Evolutionary conservation across 2,113 vertebrate species (phyloP), one percentile per base, ranked within the genome.

Genomic region (Cyphomyrus plagiostoma): DNA sequence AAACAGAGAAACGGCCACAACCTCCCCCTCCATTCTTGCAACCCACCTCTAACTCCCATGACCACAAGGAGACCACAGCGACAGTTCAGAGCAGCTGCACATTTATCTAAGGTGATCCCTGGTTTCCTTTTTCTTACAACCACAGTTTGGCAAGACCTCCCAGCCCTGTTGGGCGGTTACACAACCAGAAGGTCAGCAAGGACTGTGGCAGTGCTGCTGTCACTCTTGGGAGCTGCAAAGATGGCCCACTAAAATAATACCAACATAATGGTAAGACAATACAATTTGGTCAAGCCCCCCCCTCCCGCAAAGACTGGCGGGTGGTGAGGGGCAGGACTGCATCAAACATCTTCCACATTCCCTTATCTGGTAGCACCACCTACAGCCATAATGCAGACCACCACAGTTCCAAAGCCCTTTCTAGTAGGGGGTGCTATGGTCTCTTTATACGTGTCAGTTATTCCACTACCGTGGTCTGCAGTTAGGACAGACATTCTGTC

Each of bases 41-140:
- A 23, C 48, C 48, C 48, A 86, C 83, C 83, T 42, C 74, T 80
- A 80, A 80, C 74, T 80, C 74, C 83, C 83, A 48, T 86, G 46
- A 86, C 83, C 83, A 50, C 83, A 86, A 50, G 83, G 45, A 26
- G 48, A 26, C 83, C 83, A 26, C 83, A 86, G 83, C 45, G 2
- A 26, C 48, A 17, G 46, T n/a, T 50, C 46, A 23, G 23, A 86
- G 21, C 83, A 86, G 83, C 83, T 86, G 83, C 83, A 49, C 83
- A n/a, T 48, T 86, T 86, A 86, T 86, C 83, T 86, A 86, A 86
- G 83, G 83, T 86, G 46, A n/a, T 86, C 83, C 83, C 74, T 50
- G 21, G 45, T 86, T 86, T 86, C 83, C 83, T 86, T 50, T 50
- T 49, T 49, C 83, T 86, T 23, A 86, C 45, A 86, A 50, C 48